These are phyloP conservation scores for Apostichopus leukothele DNA, from an alignment of 53 echinoderm and acorn worm species.

Conservation along the genomic window DNA sequence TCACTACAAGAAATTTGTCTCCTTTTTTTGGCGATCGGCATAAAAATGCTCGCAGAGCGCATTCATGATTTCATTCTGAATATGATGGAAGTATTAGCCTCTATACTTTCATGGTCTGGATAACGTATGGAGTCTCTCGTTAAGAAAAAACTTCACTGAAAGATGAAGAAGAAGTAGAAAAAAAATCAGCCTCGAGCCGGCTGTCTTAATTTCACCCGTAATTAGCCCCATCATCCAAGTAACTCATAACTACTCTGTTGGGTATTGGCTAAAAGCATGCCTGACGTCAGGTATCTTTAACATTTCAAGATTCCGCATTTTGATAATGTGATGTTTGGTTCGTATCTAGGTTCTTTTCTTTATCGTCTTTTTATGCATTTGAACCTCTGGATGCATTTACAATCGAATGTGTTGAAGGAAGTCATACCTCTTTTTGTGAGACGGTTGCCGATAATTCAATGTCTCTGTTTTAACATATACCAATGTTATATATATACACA, in stretches of 20 bases:
- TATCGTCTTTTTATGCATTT: constrained; percentile 39
- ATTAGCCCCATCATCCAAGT: constrained; percentile 26
- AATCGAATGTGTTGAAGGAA: constrained; percentile 13
- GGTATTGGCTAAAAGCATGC: constrained; percentile 34
- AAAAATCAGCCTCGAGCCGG: not conserved
- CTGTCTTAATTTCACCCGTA: constrained; percentile 42
- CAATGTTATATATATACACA: no score
- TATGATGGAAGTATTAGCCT: no score
- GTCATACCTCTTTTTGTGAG: not conserved
- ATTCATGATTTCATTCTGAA: not conserved
- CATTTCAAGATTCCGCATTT: constrained; percentile 22
- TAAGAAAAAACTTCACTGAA: no score
- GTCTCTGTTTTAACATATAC: no score
- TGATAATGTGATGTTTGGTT: constrained; percentile 24
- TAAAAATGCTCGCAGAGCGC: constrained; percentile 4
- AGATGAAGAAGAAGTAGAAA: no score
- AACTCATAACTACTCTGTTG: constrained; percentile 21
- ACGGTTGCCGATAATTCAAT: no score
- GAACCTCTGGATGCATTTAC: constrained; percentile 16
- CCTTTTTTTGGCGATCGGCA: not conserved
- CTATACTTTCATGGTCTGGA: no score
- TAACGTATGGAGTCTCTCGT: no score
- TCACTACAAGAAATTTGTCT: no score
- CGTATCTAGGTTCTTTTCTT: not conserved
- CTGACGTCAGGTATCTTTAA: constrained; percentile 29